Evolutionary conservation across 2,888 invertebrate species (phyloP).

Genomic region (Dolomedes plantarius): DNA sequence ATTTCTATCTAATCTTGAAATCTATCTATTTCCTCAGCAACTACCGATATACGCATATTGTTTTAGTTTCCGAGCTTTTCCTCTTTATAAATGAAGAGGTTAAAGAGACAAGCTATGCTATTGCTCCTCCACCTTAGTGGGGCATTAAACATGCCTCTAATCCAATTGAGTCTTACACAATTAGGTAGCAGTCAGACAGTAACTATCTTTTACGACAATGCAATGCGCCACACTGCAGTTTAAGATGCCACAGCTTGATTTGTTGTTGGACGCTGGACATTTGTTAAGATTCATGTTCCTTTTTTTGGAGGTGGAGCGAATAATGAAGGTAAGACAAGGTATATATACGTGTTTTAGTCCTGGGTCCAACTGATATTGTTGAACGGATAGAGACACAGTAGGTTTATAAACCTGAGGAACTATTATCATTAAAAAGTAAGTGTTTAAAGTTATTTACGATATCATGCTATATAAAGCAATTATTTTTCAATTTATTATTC

Average conservation of each 20-base stretch:
- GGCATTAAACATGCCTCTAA: constrained; percentile 29
- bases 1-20: too few species aligned
- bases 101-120: neutral
- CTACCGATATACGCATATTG: too few species aligned
- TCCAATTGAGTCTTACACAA: constrained; percentile 29
- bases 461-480: too few species aligned
- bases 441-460: neutral
- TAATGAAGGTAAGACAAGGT: neutral
- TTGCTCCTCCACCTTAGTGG: neutral
- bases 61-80: too few species aligned
- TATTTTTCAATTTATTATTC: too few species aligned
- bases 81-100: neutral
- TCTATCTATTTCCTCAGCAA: too few species aligned
- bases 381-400: neutral
- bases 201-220: constrained; percentile 39
- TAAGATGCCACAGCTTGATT: neutral
- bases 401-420: neutral
- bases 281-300: neutral
- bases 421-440: neutral
- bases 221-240: constrained; percentile 9
- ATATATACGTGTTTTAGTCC: neutral
- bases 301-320: neutral
- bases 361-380: neutral
- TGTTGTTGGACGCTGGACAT: neutral
- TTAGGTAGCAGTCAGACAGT: constrained; percentile 26